These are phyloP conservation scores for Carcharodon carcharias DNA, from an alignment of 2,797 vertebrate species.

Conservation along the genomic window DNA sequence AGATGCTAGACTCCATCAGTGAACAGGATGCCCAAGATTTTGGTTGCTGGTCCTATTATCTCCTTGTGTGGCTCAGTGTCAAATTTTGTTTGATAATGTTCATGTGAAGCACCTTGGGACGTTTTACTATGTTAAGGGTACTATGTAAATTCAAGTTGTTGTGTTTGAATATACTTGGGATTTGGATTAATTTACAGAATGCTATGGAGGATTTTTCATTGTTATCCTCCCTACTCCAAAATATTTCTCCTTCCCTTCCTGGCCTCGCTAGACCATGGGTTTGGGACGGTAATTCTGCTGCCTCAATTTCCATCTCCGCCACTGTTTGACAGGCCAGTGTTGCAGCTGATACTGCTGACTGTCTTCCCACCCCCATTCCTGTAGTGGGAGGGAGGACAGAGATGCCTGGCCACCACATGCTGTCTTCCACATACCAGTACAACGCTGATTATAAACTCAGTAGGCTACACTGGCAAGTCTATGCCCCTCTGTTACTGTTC, in stretches of 20 bases:
- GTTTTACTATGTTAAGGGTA: not conserved
- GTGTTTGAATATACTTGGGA: not conserved
- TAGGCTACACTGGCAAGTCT: too few species aligned
- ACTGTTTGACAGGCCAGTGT: not conserved
- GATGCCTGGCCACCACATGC: too few species aligned
- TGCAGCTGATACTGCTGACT: not conserved
- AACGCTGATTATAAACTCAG: not conserved
- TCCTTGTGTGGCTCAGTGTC: not conserved
- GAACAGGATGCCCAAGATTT: not conserved
- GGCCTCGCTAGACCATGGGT: not conserved
- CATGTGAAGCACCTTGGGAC: not conserved
- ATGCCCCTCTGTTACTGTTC: not conserved
- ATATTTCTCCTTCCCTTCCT: not conserved
- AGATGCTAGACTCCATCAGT: not conserved
- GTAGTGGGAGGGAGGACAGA: not conserved
- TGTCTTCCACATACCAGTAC: not conserved
- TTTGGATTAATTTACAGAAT: not conserved
- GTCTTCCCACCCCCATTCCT: not conserved
- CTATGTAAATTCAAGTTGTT: not conserved
- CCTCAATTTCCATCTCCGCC: accelerated
- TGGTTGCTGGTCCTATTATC: not conserved
- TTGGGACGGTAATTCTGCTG: not conserved
- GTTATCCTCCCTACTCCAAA: too few species aligned
- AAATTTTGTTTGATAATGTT: too few species aligned
- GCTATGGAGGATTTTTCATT: not conserved